phyloP scores from a whole-genome alignment of 2,797 vertebrate genomes.

The Sebastes alutus region DNA sequence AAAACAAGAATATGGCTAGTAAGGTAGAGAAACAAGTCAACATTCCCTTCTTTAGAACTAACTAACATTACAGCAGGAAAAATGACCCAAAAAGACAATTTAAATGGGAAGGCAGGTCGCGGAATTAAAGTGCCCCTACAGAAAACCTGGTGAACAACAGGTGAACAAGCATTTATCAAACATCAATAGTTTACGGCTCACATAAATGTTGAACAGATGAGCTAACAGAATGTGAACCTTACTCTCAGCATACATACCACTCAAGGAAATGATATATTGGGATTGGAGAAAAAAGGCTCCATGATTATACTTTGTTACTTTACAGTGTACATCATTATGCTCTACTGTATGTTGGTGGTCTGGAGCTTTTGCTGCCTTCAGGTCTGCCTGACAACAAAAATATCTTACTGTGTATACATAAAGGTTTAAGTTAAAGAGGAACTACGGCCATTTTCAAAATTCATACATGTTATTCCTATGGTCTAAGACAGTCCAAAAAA shows the following conservation, averaged over 20 bases:
- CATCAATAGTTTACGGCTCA: no score
- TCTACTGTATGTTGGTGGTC: background rate
- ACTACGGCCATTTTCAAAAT: no score
- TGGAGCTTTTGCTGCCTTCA: background rate
- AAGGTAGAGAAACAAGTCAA: background rate
- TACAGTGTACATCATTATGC: background rate
- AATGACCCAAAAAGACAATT: background rate
- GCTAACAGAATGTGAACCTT: no score
- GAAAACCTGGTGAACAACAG: no score
- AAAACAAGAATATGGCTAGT: background rate
- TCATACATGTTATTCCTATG: no score
- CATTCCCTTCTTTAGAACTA: background rate
- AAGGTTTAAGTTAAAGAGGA: background rate
- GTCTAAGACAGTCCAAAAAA: no score
- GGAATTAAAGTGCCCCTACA: background rate
- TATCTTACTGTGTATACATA: background rate
- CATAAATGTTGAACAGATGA: background rate
- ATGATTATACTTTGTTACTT: background rate
- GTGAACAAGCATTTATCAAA: background rate
- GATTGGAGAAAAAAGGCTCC: background rate
- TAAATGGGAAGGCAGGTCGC: background rate
- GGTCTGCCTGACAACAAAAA: background rate
- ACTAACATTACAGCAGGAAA: background rate
- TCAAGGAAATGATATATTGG: background rate
- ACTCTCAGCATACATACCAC: background rate